phyloP scores from a whole-genome alignment of 2,797 vertebrate species.

The Masticophis lateralis region DNA sequence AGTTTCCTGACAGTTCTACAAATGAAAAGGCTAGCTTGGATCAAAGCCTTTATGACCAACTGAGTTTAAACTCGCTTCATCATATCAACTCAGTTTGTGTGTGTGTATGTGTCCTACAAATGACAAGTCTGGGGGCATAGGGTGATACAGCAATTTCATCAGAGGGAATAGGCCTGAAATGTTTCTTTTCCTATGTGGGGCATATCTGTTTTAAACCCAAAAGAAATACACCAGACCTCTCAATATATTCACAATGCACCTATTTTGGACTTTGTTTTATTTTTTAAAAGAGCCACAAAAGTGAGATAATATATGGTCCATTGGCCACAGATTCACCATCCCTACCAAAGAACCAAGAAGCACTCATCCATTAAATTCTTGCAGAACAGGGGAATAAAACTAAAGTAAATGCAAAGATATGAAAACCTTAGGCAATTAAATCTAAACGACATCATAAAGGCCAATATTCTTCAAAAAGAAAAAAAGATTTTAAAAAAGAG shows the following conservation, averaged over 20 bases:
- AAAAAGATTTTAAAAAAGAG: not conserved
- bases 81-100: not conserved
- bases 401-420: not conserved
- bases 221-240: not conserved
- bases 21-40: not conserved
- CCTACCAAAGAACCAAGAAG: not conserved
- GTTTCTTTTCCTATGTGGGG: not conserved
- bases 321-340: not conserved
- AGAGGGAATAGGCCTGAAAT: not conserved
- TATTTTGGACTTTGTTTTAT: not conserved
- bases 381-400: not conserved
- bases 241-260: not conserved
- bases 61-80: not conserved
- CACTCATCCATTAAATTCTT: not conserved
- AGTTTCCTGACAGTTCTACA: not conserved
- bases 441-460: not conserved
- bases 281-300: not conserved
- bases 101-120: not conserved
- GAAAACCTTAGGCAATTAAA: not conserved
- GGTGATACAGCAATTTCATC: not conserved
- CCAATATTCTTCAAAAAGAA: not conserved
- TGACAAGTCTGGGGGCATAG: not conserved
- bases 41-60: not conserved
- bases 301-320: not conserved
- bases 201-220: not conserved